Evolutionary conservation across 2,797 vertebrate species (phyloP), one percentile per base, ranked within the genome.

Genomic region (Gorsachius magnificus): DNA sequence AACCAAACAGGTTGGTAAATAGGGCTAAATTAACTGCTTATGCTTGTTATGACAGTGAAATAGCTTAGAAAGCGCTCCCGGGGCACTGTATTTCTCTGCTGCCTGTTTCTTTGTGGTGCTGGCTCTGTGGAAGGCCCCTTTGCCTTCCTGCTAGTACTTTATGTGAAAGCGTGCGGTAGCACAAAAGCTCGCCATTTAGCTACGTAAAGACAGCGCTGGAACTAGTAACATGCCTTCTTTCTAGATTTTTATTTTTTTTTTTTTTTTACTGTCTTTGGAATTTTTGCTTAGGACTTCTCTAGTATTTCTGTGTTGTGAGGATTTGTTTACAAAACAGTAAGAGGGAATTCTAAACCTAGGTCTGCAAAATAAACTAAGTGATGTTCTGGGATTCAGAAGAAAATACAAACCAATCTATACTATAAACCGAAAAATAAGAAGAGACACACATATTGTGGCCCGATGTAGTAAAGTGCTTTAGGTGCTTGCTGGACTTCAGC

Each of bases 91-190:
- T 33, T 29, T 21, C 72, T 43, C 51, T 81, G 53, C 24, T 35
- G 24, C 50, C 65, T 8, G 5, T 38, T 22, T 31, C 57, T 25
- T 21, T 13, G 10, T 41, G 46, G 10, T 22, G 51, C 43, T 56
- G 54, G 26, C 35, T 72, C 50, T 58, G n/a, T 2, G 4, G 35
- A 76, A 82, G 18, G 54, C 29, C 33, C 6, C 54, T n/a, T 80
- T 2, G 4, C 38, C 43, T 35, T 77, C 16, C 58, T 85, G 16
- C 36, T 45, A 16, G 7, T 22, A 50, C 25, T 84, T 31, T 3
- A 79, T 10, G n/a, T 31, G 63, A 38, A 76, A 82, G 25, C 0
- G 0, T 24, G n/a, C 0, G 1, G 51, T 18, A 65, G 70, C 17
- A 19, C 24, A 75, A n/a, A 69, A 61, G 36, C 16, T 66, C 50